These are phyloP conservation scores for Rhagonycha fulva DNA, from an alignment of 2,888 invertebrate genomes.

Conservation along the genomic window DNA sequence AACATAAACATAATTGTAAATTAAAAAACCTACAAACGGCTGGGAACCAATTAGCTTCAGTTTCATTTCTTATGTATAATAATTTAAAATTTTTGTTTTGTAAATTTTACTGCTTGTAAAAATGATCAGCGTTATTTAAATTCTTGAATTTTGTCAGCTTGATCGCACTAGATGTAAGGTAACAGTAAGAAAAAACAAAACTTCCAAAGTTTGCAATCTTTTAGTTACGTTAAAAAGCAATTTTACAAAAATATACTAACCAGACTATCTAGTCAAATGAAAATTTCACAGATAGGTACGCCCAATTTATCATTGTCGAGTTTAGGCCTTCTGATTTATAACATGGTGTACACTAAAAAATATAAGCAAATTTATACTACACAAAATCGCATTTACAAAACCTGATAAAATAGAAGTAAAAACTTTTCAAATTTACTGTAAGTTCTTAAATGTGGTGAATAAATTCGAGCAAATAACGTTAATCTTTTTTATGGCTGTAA, in stretches of 20 bases:
- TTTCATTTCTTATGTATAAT: no score
- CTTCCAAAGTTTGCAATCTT: not conserved
- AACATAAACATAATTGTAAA: no score
- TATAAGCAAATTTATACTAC: not conserved
- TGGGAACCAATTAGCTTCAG: no score
- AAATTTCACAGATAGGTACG: not conserved
- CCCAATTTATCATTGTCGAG: not conserved
- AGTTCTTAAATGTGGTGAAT: not conserved
- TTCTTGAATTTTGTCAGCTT: no score
- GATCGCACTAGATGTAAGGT: not conserved
- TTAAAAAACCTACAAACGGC: no score
- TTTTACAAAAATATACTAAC: not conserved
- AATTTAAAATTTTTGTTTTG: no score
- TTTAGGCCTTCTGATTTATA: not conserved
- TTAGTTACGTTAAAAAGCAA: not conserved
- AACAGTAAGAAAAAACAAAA: not conserved
- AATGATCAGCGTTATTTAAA: no score
- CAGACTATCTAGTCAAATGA: not conserved
- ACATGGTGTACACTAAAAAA: not conserved
- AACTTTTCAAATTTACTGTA: not conserved
- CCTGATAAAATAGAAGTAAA: not conserved
- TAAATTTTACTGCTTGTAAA: no score
- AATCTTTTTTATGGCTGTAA: not conserved
- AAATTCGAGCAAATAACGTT: not conserved
- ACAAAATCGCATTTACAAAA: not conserved